Evolutionary conservation across 2,797 vertebrate species (phyloP).

Genomic region (Cyclopterus lumpus): DNA sequence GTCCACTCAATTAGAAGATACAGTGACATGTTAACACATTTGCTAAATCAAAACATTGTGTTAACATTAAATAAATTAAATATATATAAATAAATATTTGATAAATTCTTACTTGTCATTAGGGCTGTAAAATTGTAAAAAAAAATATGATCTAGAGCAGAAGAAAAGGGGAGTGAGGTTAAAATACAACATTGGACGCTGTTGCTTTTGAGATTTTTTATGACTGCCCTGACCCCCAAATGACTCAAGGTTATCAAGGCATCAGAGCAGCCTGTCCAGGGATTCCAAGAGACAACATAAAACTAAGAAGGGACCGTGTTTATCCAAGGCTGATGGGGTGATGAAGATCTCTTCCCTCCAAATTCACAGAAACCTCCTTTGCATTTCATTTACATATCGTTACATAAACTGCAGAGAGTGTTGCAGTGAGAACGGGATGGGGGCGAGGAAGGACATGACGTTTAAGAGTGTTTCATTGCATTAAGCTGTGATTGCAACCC

Average conservation of each 20-base stretch:
- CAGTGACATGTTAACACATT: slow-evolving; percentile 5
- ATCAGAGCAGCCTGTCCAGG: slow-evolving; percentile 65
- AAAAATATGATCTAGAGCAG: slow-evolving; percentile 9
- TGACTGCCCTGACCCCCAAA: slow-evolving; percentile 63
- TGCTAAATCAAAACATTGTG: slow-evolving; percentile 2
- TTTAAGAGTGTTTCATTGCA: slow-evolving; percentile 43
- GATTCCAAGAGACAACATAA: slow-evolving; percentile 53
- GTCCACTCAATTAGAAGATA: slow-evolving; percentile 1
- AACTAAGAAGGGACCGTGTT: slow-evolving; percentile 54
- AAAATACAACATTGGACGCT: slow-evolving; percentile 49
- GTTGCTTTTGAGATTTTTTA: slow-evolving; percentile 60
- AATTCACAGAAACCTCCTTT: slow-evolving; percentile 44
- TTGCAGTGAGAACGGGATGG: slow-evolving; percentile 34
- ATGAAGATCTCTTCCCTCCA: slow-evolving; percentile 44
- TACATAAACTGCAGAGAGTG: slow-evolving; percentile 54
- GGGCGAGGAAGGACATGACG: slow-evolving; percentile 38
- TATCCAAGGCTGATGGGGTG: slow-evolving; percentile 61
- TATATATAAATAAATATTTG: too few species aligned
- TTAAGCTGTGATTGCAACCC: slow-evolving; percentile 54
- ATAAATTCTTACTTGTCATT: slow-evolving; percentile 29
- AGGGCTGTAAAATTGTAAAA: slow-evolving; percentile 14
- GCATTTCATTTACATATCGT: slow-evolving; percentile 62
- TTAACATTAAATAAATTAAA: slow-evolving; percentile 21
- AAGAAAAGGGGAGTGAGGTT: slow-evolving; percentile 26
- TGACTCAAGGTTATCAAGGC: slow-evolving; percentile 70